Conservation (phyloP, 2,113 vertebrate genomes). For the Proteles cristata region DNA sequence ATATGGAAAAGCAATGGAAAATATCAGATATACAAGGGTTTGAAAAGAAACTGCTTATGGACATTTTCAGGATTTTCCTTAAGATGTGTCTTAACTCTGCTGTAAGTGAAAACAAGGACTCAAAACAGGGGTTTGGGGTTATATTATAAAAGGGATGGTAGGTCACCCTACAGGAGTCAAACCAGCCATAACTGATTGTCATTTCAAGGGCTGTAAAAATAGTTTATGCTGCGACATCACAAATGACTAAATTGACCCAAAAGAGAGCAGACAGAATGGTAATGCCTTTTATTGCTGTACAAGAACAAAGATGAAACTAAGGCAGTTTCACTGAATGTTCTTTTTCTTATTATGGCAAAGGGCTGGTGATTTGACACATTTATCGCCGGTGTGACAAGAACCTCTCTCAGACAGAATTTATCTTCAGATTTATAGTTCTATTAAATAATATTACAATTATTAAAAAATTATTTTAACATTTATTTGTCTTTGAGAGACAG, state of each 20-base stretch:
- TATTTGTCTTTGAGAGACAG: too few species aligned
- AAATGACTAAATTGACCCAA: background rate
- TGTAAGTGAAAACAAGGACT: background rate
- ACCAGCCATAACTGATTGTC: background rate
- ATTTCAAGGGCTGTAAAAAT: background rate
- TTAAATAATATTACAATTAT: background rate
- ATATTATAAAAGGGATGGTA: background rate
- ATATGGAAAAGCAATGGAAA: constrained; percentile 13
- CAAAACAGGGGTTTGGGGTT: too few species aligned
- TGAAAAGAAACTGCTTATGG: background rate
- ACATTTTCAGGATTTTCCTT: background rate
- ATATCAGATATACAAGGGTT: background rate
- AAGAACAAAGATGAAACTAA: background rate
- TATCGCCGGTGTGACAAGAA: background rate
- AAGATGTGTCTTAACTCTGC: background rate
- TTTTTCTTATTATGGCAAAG: background rate
- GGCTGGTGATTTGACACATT: background rate
- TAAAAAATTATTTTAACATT: too few species aligned
- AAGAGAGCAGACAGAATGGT: background rate
- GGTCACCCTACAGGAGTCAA: background rate
- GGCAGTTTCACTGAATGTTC: background rate
- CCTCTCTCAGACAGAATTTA: background rate
- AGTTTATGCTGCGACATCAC: background rate
- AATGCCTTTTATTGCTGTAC: background rate
- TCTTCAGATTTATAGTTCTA: background rate